A percentile compares a stretch with the other conserved stretches of the same genome.
These are phyloP conservation scores for Anniella stebbinsi DNA, from an alignment of 2,797 vertebrate genomes.

Conservation along the genomic window DNA sequence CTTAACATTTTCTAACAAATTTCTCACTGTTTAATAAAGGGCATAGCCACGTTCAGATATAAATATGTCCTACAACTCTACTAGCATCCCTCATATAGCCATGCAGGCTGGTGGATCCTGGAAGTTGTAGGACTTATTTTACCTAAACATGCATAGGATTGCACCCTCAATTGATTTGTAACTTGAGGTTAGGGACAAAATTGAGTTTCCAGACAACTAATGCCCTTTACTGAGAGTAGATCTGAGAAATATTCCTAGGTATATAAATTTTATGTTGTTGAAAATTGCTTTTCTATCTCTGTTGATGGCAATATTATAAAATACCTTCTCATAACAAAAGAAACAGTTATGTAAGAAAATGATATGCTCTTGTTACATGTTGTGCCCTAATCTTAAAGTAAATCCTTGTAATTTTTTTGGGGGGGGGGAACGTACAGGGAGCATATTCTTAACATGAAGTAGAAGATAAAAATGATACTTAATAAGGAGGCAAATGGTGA, in stretches of 20 bases:
- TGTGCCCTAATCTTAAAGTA: conserved; percentile 74
- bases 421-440: conserved; percentile 50
- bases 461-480: conserved; percentile 61
- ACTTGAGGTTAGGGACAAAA: too few species aligned
- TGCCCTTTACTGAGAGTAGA: conserved; percentile 64
- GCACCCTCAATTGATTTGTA: too few species aligned
- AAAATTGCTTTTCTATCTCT: conserved; percentile 72
- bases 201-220: conserved; percentile 20
- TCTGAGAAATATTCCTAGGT: conserved; percentile 31
- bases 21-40: background rate
- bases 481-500: conserved; percentile 49
- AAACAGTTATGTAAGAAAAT: conserved; percentile 76
- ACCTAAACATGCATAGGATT: too few species aligned
- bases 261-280: conserved; percentile 65
- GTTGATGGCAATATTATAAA: conserved; percentile 73
- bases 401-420: conserved; percentile 73
- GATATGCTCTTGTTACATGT: conserved; percentile 70
- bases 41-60: too few species aligned
- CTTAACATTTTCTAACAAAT: background rate
- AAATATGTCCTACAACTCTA: too few species aligned
- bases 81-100: too few species aligned
- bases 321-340: conserved; percentile 75
- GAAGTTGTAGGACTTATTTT: too few species aligned
- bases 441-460: conserved; percentile 56
- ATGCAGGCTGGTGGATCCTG: too few species aligned